A percentile compares a stretch with the other conserved stretches of the same genome.
Conservation (phyloP, 2,797 vertebrate genomes). For the Hydrocynus forskahlii region DNA sequence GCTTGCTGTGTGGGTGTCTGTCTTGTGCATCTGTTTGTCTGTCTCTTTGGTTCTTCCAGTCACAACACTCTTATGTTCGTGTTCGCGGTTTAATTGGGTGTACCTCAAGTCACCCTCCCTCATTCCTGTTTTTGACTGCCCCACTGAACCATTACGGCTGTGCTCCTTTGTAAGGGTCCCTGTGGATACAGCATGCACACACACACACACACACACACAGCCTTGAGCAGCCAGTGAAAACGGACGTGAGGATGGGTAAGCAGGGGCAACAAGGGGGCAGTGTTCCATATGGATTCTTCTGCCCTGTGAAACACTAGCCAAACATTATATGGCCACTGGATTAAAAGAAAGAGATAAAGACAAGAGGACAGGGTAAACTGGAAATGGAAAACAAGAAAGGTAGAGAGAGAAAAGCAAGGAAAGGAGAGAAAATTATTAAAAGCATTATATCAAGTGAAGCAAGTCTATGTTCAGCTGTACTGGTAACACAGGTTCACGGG, state of each 20-base stretch:
- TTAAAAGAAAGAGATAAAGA: background rate
- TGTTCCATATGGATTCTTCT: constrained; percentile 42
- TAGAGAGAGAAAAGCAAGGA: constrained; percentile 28
- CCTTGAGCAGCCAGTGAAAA: constrained; percentile 36
- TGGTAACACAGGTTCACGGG: background rate
- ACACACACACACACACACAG: constrained; percentile 35
- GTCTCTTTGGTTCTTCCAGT: constrained; percentile 44
- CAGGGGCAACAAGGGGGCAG: background rate
- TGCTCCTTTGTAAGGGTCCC: constrained; percentile 32
- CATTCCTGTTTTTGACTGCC: constrained; percentile 18
- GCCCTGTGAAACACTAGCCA: constrained; percentile 8
- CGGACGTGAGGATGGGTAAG: background rate
- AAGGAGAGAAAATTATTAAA: background rate
- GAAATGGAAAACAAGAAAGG: constrained; percentile 24
- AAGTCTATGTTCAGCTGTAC: background rate
- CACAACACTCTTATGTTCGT: constrained; percentile 28
- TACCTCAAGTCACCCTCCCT: constrained; percentile 15
- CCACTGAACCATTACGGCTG: constrained; percentile 38
- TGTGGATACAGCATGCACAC: background rate
- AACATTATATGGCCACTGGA: background rate
- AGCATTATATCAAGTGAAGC: background rate
- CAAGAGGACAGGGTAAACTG: background rate
- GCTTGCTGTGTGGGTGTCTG: constrained; percentile 17
- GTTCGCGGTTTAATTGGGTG: constrained; percentile 30
- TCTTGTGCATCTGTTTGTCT: constrained; percentile 33